These are phyloP conservation scores for Malacosoma neustria DNA, from an alignment of 2,888 invertebrate species.

Conservation along the genomic window DNA sequence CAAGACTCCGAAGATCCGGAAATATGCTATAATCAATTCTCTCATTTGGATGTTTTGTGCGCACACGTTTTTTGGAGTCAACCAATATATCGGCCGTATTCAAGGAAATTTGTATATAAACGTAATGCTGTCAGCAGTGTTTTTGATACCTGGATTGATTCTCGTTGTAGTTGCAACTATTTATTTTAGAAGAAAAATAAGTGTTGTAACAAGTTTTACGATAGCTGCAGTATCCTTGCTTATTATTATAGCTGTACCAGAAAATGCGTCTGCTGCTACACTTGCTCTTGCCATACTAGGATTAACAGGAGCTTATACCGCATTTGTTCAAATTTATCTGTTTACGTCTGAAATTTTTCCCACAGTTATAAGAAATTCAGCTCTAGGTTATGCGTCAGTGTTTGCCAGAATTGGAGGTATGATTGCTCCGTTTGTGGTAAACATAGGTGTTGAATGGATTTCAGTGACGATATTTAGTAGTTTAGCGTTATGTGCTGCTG, in stretches of 20 bases:
- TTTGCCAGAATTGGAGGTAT: slow-evolving; percentile 81
- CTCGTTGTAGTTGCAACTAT: slow-evolving; percentile 40
- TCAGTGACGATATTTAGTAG: slow-evolving; percentile 50
- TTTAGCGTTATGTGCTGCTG: slow-evolving; percentile 41
- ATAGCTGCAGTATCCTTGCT: slow-evolving; percentile 41
- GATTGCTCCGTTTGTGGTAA: slow-evolving; percentile 79
- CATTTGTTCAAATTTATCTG: slow-evolving; percentile 80
- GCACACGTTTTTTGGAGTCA: slow-evolving; percentile 87
- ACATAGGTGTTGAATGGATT: slow-evolving; percentile 55
- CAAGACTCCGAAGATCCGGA: slow-evolving; percentile 78
- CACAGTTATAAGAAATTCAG: slow-evolving; percentile 85
- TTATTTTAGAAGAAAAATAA: slow-evolving; percentile 42
- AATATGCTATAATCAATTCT: slow-evolving; percentile 79
- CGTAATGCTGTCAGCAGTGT: slow-evolving; percentile 80
- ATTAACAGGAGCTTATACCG: slow-evolving; percentile 81
- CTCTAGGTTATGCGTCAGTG: slow-evolving; percentile 82
- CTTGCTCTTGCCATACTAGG: slow-evolving; percentile 83
- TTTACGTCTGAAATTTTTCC: slow-evolving; percentile 88
- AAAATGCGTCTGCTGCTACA: slow-evolving; percentile 42
- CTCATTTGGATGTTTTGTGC: slow-evolving; percentile 87
- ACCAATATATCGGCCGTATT: slow-evolving; percentile 84
- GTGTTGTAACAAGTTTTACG: slow-evolving; percentile 38
- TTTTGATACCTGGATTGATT: slow-evolving; percentile 38
- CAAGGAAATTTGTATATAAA: slow-evolving; percentile 87
- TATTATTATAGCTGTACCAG: slow-evolving; percentile 46